Evolutionary conservation across 2,888 invertebrate species (phyloP).

Genomic region (Chymomyza procnemis): DNA sequence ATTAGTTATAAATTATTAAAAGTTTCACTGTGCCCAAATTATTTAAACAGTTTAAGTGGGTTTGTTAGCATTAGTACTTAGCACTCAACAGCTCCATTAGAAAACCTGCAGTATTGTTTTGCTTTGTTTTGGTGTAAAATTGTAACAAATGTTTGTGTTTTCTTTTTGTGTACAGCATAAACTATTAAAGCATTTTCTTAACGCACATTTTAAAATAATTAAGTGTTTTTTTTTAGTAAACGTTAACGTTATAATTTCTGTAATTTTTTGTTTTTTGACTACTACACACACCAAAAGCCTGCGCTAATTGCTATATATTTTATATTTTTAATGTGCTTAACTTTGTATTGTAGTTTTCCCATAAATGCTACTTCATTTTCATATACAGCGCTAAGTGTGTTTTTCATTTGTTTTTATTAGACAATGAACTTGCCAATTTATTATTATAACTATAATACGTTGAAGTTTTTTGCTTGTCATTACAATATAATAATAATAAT

Average conservation of each 20-base stretch:
- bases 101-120: slow-evolving; percentile 43
- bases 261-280: slow-evolving; percentile 46
- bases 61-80: slow-evolving; percentile 26
- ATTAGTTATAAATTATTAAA: slow-evolving; percentile 38
- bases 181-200: slow-evolving; percentile 63
- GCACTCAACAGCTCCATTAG: slow-evolving; percentile 69
- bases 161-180: slow-evolving; percentile 33
- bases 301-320: slow-evolving; percentile 4
- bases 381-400: slow-evolving; percentile 21
- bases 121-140: slow-evolving; percentile 19
- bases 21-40: slow-evolving; percentile 17
- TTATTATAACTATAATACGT: slow-evolving; percentile 50
- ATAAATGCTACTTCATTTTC: not conserved
- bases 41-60: slow-evolving; percentile 2
- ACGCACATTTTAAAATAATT: slow-evolving; percentile 56
- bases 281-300: slow-evolving; percentile 66
- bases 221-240: slow-evolving; percentile 25
- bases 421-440: slow-evolving; percentile 20
- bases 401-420: slow-evolving; percentile 6
- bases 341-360: slow-evolving; percentile 3
- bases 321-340: slow-evolving; percentile 32
- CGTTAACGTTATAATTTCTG: slow-evolving; percentile 28
- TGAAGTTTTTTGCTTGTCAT: slow-evolving; percentile 28
- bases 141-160: slow-evolving; percentile 39
- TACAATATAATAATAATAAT: not conserved